Conservation (phyloP, 2,888 invertebrate genomes). For the Noctua janthe region DNA sequence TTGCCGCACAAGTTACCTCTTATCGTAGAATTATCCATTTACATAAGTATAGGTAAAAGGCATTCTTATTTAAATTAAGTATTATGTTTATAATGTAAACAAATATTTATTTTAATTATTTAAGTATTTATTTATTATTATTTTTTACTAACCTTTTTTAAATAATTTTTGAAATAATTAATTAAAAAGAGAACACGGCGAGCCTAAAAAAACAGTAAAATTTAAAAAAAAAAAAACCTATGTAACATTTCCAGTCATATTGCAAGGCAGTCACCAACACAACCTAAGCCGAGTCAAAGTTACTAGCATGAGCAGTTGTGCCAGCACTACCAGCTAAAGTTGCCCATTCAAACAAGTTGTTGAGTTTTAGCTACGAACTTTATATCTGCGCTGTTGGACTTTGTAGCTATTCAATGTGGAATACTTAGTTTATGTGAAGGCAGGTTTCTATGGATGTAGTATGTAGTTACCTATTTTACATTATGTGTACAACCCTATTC, state of each 20-base stretch:
- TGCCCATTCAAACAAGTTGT: conserved; percentile 43
- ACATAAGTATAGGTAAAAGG: too few species aligned
- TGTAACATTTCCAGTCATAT: background rate
- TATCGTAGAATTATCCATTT: too few species aligned
- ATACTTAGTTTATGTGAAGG: conserved; percentile 17
- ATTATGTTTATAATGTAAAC: background rate
- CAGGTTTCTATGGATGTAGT: background rate
- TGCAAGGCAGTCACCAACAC: background rate
- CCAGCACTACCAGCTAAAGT: conserved; percentile 31
- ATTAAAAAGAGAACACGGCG: background rate
- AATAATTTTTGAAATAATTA: background rate
- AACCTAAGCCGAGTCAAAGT: conserved; percentile 20
- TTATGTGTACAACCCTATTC: background rate
- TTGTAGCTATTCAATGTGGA: conserved; percentile 6
- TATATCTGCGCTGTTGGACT: conserved; percentile 30
- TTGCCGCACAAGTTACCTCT: too few species aligned
- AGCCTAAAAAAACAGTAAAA: background rate
- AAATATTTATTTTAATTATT: background rate
- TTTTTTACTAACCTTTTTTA: too few species aligned
- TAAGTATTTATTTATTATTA: too few species aligned
- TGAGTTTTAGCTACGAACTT: conserved; percentile 46
- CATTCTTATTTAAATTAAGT: background rate
- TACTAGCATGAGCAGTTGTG: conserved; percentile 5
- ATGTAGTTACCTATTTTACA: background rate
- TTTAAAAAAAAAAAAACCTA: background rate